A percentile compares a stretch with the other conserved stretches of the same genome.
These are phyloP conservation scores for Tiliacea aurago DNA, from an alignment of 2,888 invertebrate species.

Conservation along the genomic window DNA sequence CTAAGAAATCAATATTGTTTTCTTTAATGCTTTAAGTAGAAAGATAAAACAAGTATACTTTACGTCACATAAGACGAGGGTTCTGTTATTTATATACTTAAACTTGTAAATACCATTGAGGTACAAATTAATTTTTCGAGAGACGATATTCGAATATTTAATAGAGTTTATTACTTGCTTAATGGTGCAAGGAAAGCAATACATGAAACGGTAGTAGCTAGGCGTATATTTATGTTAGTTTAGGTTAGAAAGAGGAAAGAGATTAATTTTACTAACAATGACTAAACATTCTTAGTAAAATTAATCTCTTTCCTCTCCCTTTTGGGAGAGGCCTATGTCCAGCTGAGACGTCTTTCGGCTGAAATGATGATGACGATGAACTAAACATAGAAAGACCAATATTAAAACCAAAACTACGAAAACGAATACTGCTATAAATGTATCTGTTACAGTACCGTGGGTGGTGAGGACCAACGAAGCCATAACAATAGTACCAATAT, in stretches of 20 bases:
- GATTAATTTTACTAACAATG: background rate
- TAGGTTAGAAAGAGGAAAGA: no score
- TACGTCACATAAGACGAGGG: background rate
- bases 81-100: conserved; percentile 14
- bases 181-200: conserved; percentile 24
- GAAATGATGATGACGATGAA: no score
- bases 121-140: conserved; percentile 32
- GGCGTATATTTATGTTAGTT: background rate
- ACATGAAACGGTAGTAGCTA: conserved; percentile 25
- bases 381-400: no score
- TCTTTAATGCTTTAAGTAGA: background rate
- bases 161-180: conserved; percentile 24
- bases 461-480: conserved; percentile 31
- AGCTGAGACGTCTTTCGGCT: no score
- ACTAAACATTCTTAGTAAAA: no score
- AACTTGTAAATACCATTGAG: conserved; percentile 29
- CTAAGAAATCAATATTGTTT: background rate
- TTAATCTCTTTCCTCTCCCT: no score
- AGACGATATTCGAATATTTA: conserved; percentile 21
- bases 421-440: conserved; percentile 29
- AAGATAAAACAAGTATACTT: conserved; percentile 2
- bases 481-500: conserved; percentile 50
- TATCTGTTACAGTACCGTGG: conserved; percentile 28
- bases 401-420: conserved; percentile 23
- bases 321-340: no score